Evolutionary conservation across 2,797 vertebrate species (phyloP).

Genomic region (Pyrocephalus nanus): DNA sequence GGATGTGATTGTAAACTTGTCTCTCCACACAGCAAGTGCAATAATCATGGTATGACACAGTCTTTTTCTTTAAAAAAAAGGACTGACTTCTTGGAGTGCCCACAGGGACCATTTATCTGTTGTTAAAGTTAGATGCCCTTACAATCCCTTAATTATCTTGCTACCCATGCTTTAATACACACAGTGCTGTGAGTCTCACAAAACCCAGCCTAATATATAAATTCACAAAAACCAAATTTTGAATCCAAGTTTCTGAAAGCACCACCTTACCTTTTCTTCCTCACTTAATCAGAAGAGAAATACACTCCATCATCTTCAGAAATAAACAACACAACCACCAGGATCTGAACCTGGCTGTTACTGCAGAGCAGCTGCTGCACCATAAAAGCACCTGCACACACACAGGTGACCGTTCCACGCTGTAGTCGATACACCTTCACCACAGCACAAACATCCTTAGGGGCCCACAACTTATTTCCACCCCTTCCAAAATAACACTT

Average conservation of each 20-base stretch:
- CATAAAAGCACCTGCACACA: not conserved
- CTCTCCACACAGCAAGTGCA: not conserved
- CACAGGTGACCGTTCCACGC: fast-evolving
- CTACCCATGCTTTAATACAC: not conserved
- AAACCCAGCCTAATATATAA: fast-evolving
- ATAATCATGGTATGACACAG: not conserved
- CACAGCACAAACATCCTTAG: not conserved
- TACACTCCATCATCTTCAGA: not conserved
- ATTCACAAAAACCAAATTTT: not conserved
- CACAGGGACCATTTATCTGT: not conserved
- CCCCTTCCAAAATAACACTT: not conserved
- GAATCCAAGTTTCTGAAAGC: not conserved
- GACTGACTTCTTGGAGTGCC: not conserved
- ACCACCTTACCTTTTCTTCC: not conserved
- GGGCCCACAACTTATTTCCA: not conserved
- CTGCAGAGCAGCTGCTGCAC: not conserved
- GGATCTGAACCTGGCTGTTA: not conserved
- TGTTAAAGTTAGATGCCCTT: not conserved
- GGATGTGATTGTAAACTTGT: fast-evolving
- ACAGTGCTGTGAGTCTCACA: fast-evolving
- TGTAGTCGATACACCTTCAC: fast-evolving
- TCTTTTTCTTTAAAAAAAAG: too few species aligned
- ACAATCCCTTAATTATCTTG: not conserved
- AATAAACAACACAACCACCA: not conserved
- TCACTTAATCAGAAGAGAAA: not conserved